phyloP scores from a whole-genome alignment of 2,113 vertebrate genomes.

The Otolemur garnettii region DNA sequence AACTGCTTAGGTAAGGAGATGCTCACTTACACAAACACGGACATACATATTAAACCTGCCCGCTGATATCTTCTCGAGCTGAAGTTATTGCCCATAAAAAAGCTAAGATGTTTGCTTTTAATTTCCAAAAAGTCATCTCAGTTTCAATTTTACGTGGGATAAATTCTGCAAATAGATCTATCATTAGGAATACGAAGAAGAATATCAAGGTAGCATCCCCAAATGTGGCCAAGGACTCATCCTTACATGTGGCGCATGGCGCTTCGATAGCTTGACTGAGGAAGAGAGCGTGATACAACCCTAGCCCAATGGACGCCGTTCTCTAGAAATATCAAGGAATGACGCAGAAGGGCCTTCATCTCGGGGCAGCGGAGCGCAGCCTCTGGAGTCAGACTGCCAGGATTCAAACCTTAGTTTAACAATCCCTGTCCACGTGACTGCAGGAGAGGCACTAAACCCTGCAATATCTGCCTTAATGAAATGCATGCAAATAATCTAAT shows the following conservation, averaged over 20 bases:
- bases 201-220: background rate
- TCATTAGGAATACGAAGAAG: slow-evolving; percentile 68
- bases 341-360: background rate
- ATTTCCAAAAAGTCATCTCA: slow-evolving; percentile 78
- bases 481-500: background rate
- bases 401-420: background rate
- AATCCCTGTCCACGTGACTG: background rate
- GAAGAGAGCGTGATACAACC: background rate
- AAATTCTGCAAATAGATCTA: slow-evolving; percentile 70
- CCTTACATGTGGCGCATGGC: background rate
- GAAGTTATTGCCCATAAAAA: slow-evolving; percentile 75
- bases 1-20: slow-evolving; percentile 80
- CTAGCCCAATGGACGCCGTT: rapidly evolving
- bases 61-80: slow-evolving; percentile 53
- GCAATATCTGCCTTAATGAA: background rate
- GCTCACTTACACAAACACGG: slow-evolving; percentile 60
- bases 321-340: background rate
- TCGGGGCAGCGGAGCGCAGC: background rate
- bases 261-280: background rate
- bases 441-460: background rate
- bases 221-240: slow-evolving; percentile 2
- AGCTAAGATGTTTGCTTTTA: slow-evolving; percentile 72
- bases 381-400: background rate
- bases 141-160: slow-evolving; percentile 72
- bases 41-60: slow-evolving; percentile 60